phyloP scores from a whole-genome alignment of 2,113 vertebrate genomes.

The Canis aureus region DNA sequence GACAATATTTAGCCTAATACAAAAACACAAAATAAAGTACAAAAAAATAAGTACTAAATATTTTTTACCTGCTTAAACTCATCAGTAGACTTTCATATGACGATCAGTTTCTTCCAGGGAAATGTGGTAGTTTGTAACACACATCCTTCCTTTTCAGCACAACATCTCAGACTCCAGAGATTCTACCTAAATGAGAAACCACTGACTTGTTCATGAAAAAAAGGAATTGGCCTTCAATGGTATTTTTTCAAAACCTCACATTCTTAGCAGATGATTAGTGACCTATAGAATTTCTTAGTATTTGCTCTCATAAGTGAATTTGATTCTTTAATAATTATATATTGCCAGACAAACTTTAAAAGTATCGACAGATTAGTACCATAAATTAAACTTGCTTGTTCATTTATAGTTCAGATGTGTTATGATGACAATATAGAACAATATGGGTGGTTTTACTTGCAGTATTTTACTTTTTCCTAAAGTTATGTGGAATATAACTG shows the following conservation, averaged over 20 bases:
- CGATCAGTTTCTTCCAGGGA: background rate
- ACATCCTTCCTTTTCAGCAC: background rate
- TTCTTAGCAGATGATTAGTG: background rate
- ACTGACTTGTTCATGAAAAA: background rate
- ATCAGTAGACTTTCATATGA: background rate
- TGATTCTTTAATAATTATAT: slow-evolving; percentile 58
- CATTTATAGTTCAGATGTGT: background rate
- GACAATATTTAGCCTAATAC: background rate
- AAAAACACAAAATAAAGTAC: background rate
- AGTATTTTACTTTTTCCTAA: slow-evolving; percentile 44
- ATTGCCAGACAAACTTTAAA: slow-evolving; percentile 58
- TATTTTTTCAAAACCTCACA: slow-evolving; percentile 24
- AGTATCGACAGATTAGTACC: slow-evolving; percentile 11
- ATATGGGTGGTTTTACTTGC: slow-evolving; percentile 48
- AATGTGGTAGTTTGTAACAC: background rate
- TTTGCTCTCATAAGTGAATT: slow-evolving; percentile 67
- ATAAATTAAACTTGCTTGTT: slow-evolving; percentile 48
- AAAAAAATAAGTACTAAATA: background rate
- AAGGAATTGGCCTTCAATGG: background rate
- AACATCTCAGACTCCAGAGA: background rate
- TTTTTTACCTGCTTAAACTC: background rate
- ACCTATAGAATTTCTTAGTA: slow-evolving; percentile 4
- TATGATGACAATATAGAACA: slow-evolving; percentile 12
- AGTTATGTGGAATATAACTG: slow-evolving; percentile 66
- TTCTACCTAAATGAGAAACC: background rate